Base-by-base conservation (phyloP, 2,888 invertebrate genomes). In the Myopa testacea region DNA sequence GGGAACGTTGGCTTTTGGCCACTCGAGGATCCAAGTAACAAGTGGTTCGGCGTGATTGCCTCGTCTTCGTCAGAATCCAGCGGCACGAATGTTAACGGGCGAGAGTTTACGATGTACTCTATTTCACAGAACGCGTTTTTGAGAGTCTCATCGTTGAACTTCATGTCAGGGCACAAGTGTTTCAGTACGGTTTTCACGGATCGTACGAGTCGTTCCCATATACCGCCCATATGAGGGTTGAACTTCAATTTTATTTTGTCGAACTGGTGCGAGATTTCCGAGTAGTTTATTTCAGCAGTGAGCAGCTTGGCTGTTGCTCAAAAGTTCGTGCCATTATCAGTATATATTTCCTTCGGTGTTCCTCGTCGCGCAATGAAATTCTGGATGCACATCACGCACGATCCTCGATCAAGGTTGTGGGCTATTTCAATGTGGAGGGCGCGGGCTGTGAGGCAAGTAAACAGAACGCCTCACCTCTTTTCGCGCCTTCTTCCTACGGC, bases 381-480 rank as follows among this genome's bases (percentile, higher is more conserved):
- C 16, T 71, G 40, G 45, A 79, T 76, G 37, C 74, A 75, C 79
- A 80, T 80, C 12, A 80, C 19, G 52, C 81, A 82, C 3, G 81
- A 80, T 38, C 81, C 79, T 3, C 80, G 75, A 10, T 81, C 81
- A 1, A 81, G 45, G 62, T 76, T 78, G n/a, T 76, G 73, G 8
- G 81, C 80, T 19, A 82, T 14, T 71, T 82, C 81, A 0, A 81
- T 76, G 34, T 82, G 82, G 0, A 82, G 76, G 0, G 80, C 81
- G 0, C 80, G 81, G 12, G 80, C 40, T 0, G 82, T 82, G 1
- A 82, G 69, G 69, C 81, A 82, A 0, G 82, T 83, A 7, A 83
- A 82, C 16, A 81, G 38, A 6, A 81, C 81, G 8, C 80, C 80
- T 82, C 81, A 83, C 38, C 79, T 62, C n/a, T 82, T 83, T 65